A percentile compares a stretch with the other conserved stretches of the same genome.
Conservation (phyloP, 2,113 vertebrate species). For the Crotalus horridus region DNA sequence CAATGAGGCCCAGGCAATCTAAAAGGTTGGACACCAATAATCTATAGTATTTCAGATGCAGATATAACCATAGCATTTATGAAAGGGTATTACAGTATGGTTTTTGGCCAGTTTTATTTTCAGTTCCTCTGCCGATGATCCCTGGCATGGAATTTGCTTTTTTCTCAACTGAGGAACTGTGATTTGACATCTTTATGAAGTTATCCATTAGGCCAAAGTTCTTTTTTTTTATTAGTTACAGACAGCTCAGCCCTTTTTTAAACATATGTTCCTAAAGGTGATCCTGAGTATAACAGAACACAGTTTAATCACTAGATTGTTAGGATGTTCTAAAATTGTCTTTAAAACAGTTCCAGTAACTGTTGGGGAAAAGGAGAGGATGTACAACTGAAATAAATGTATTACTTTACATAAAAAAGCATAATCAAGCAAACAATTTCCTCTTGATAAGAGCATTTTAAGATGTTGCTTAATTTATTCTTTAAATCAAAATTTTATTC, state of each 20-base stretch:
- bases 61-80: not conserved
- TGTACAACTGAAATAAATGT: not conserved
- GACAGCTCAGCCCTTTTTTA: not conserved
- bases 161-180: not conserved
- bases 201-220: not conserved
- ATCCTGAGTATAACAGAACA: not conserved
- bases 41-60: not conserved
- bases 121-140: not conserved
- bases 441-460: not conserved
- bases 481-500: not conserved
- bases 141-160: not conserved
- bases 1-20: not conserved
- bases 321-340: not conserved
- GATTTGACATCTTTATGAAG: not conserved
- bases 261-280: not conserved
- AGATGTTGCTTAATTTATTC: rapidly evolving
- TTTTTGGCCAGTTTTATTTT: not conserved
- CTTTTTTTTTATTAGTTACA: not conserved
- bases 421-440: not conserved
- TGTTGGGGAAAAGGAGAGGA: not conserved
- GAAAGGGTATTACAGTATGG: not conserved
- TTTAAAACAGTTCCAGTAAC: not conserved
- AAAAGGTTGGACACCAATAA: not conserved
- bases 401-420: not conserved
- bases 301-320: not conserved